phyloP scores from a whole-genome alignment of 2,888 invertebrate genomes.

The Rotaria sp. region DNA sequence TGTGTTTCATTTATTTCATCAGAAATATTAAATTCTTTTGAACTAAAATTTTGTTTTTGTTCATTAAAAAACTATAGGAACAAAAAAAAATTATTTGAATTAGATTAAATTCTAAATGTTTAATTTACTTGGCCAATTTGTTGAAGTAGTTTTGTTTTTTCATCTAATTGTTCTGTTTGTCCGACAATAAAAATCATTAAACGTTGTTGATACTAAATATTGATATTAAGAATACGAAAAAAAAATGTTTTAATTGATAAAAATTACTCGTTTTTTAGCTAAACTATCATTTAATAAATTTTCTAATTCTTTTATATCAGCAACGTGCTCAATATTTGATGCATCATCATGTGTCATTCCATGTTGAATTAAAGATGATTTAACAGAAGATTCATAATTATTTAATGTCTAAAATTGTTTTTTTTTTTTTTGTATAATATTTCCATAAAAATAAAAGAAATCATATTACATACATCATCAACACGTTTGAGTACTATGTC shows the following conservation, averaged over 20 bases:
- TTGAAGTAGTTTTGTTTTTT: slow-evolving; percentile 28
- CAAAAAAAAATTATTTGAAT: no score
- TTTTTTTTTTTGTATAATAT: neutral
- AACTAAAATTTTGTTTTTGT: slow-evolving; percentile 35
- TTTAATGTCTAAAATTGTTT: slow-evolving; percentile 28
- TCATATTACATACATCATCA: slow-evolving; percentile 45
- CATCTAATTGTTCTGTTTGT: slow-evolving; percentile 25
- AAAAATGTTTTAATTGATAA: neutral
- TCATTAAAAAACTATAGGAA: slow-evolving; percentile 39
- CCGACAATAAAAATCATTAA: slow-evolving; percentile 40
- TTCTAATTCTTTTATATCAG: slow-evolving; percentile 37
- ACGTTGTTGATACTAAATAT: slow-evolving; percentile 34
- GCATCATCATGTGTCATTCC: neutral
- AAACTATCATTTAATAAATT: slow-evolving; percentile 36
- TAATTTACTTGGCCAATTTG: slow-evolving; percentile 33
- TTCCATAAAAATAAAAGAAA: neutral
- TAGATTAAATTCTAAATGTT: neutral
- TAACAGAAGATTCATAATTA: slow-evolving; percentile 31
- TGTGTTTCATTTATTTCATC: slow-evolving; percentile 21
- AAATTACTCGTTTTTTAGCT: slow-evolving; percentile 18
- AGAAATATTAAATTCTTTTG: slow-evolving; percentile 13
- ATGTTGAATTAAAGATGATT: slow-evolving; percentile 23
- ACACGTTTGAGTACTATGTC: slow-evolving; percentile 51
- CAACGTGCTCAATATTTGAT: slow-evolving; percentile 31
- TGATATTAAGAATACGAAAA: neutral